Conservation (phyloP, 2,888 invertebrate genomes). For the Liopterus haemorrhoidalis region DNA sequence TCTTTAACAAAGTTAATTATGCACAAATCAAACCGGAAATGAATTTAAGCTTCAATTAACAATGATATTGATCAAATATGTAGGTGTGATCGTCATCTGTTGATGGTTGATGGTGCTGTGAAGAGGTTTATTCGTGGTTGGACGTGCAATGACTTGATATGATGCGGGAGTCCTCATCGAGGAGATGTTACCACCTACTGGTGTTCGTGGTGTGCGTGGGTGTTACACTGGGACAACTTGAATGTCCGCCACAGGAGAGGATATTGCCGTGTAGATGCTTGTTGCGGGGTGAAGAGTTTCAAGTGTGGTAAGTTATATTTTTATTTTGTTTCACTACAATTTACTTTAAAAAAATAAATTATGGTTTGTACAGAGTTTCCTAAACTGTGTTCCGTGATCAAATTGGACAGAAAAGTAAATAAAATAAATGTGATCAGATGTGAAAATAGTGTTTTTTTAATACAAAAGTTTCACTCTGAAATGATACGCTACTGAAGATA, state of each 20-base stretch:
- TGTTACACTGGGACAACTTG: conserved; percentile 25
- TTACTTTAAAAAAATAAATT: too few species aligned
- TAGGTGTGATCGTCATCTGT: not conserved
- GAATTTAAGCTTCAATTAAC: conserved; percentile 2
- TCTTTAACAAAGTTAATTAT: too few species aligned
- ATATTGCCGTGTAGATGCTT: conserved; percentile 80
- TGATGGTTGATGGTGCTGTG: conserved; percentile 4
- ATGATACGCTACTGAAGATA: too few species aligned
- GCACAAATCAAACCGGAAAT: conserved; percentile 5
- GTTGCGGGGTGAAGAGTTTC: conserved; percentile 68
- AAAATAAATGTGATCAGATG: too few species aligned
- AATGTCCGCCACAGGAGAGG: conserved; percentile 69
- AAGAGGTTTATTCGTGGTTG: conserved; percentile 2
- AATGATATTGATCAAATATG: not conserved
- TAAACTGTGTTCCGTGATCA: too few species aligned
- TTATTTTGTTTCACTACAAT: conserved; percentile 6
- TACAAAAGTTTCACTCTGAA: too few species aligned
- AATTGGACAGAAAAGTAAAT: too few species aligned
- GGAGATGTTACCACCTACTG: conserved; percentile 15
- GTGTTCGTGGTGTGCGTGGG: conserved; percentile 15
- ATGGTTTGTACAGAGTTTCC: too few species aligned
- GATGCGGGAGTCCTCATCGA: conserved; percentile 15
- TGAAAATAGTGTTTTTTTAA: too few species aligned
- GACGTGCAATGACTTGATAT: conserved; percentile 20
- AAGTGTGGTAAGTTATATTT: conserved; percentile 65